Evolutionary conservation across 1,140 invertebrate genomes (phyloP), one percentile per base, ranked within the genome.

Genomic region (Gonioctena quinquepunctata): DNA sequence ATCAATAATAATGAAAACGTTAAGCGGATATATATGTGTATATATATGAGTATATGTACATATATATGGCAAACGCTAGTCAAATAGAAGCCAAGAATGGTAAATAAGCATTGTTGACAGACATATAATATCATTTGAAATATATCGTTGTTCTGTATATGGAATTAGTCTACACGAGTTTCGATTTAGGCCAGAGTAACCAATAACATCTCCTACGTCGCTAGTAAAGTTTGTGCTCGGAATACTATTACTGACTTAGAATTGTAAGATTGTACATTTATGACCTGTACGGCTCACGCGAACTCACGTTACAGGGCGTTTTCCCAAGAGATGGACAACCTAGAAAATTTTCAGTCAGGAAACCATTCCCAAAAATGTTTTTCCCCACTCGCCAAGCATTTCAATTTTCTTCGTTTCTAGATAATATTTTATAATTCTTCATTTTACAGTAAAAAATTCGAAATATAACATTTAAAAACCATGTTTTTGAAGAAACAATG

Each of bases 71-170:
- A 77, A 77, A 78, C 70, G 76, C 78, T 80, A 80, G 75, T 77
- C 76, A 80, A 81, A 78, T 79, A 78, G 80, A 80, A 80, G 78
- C 79, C 77, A 80, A 81, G 70, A 79, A 77, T 76, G 74, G 76
- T 80, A 82, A 82, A 82, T 78, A 81, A 80, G 77, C 79, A 78
- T 76, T 81, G 78, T 71, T 75, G 77, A 81, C 76, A 80, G 78
- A 80, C 76, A 79, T 79, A 72, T 79, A 78, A 77, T 79, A 81
- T 82, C 78, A 81, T 78, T 78, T 83, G 76, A 80, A 78, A 78
- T 79, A 80, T 78, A 77, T 82, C 81, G 81, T 82, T 82, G 81
- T 82, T 82, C 81, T 82, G 80, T 81, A 81, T 78, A 75, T 80
- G 75, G 79, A 77, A 79, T 82, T 82, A 83, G 80, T 81, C 82